Conservation (phyloP, 2,888 invertebrate genomes). For the Chorisops tibialis region DNA sequence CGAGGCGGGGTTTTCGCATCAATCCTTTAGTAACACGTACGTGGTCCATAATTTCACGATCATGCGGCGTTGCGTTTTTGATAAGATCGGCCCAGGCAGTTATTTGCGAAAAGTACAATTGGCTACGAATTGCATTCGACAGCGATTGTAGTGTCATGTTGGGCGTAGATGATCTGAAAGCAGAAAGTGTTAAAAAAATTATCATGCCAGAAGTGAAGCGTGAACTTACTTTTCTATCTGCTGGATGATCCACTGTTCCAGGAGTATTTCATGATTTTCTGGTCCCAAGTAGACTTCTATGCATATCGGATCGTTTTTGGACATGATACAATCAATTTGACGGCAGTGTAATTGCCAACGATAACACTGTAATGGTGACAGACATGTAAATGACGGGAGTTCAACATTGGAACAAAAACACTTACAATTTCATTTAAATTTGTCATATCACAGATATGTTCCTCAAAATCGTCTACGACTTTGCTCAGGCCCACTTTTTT, state of each 20-base stretch:
- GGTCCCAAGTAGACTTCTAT: slow-evolving; percentile 53
- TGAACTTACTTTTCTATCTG: slow-evolving; percentile 47
- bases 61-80: slow-evolving; percentile 43
- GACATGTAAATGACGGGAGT: slow-evolving; percentile 12
- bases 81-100: slow-evolving; percentile 75
- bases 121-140: slow-evolving; percentile 89
- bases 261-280: slow-evolving; percentile 47
- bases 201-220: background rate
- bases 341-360: slow-evolving; percentile 52
- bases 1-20: slow-evolving; percentile 44
- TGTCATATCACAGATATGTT: slow-evolving; percentile 53
- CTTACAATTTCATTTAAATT: slow-evolving; percentile 52
- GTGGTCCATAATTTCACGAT: slow-evolving; percentile 49
- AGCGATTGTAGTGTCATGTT: slow-evolving; percentile 67
- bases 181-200: background rate
- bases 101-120: slow-evolving; percentile 94
- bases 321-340: slow-evolving; percentile 49
- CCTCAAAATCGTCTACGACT: slow-evolving; percentile 45
- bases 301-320: slow-evolving; percentile 48
- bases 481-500: slow-evolving; percentile 51
- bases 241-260: slow-evolving; percentile 52
- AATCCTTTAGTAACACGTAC: slow-evolving; percentile 43
- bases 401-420: slow-evolving; percentile 9
- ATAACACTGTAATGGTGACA: slow-evolving; percentile 43
- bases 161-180: slow-evolving; percentile 59